phyloP scores from a whole-genome alignment of 2,888 invertebrate species.

The Oegoconia quadripuncta region DNA sequence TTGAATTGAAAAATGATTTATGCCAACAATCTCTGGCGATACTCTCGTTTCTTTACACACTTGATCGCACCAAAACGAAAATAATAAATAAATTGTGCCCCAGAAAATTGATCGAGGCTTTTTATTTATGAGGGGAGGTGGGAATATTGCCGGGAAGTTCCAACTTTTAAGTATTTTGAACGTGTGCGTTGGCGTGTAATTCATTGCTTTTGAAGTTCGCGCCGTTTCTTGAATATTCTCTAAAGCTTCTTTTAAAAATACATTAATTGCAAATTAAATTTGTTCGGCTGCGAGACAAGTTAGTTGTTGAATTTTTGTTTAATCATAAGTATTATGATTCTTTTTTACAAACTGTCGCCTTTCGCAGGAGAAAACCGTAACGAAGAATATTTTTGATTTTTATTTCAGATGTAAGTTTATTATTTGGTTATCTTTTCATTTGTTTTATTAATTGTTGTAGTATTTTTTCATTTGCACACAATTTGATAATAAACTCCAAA shows the following conservation, averaged over 20 bases:
- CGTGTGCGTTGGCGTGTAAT: constrained; percentile 30
- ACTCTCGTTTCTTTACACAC: constrained; percentile 58
- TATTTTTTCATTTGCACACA: too few relatives aligned
- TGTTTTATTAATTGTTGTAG: too few relatives aligned
- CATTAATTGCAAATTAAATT: constrained; percentile 1
- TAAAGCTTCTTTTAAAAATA: constrained; percentile 4
- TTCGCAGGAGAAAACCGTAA: too few relatives aligned
- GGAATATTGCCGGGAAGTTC: constrained; percentile 36
- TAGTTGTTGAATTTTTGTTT: too few relatives aligned
- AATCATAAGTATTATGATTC: too few relatives aligned
- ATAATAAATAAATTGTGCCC: constrained; percentile 35
- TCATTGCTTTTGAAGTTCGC: constrained; percentile 30
- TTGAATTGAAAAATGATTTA: constrained; percentile 76
- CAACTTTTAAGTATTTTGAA: constrained; percentile 28
- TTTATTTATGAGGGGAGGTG: constrained; percentile 37
- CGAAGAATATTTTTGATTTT: too few relatives aligned
- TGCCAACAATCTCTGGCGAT: constrained; percentile 64
- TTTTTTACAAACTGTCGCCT: too few relatives aligned
- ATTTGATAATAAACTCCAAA: too few relatives aligned
- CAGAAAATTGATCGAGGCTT: constrained; percentile 45
- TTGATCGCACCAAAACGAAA: constrained; percentile 51
- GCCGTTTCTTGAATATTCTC: constrained; percentile 21
- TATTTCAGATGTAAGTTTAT: too few relatives aligned
- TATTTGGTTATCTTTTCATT: too few relatives aligned
- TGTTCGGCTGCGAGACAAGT: too few relatives aligned